A percentile compares a stretch with the other conserved stretches of the same genome.
Conservation (phyloP, 2,113 vertebrate genomes). For the Ctenomys sociabilis region DNA sequence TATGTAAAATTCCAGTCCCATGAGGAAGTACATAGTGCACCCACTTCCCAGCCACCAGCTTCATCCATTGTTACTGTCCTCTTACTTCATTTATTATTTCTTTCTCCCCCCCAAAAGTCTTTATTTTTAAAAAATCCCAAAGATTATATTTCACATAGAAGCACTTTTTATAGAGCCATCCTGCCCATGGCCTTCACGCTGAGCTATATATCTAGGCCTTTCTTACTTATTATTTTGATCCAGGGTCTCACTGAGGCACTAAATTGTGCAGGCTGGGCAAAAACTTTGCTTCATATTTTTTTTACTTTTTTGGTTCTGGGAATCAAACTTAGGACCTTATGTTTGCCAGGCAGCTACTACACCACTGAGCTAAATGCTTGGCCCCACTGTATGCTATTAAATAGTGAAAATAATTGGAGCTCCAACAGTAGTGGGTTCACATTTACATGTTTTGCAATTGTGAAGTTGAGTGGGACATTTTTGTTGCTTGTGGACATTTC, state of each 20-base stretch:
- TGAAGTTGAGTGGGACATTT: background rate
- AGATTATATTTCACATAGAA: background rate
- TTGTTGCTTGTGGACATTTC: conserved; percentile 35
- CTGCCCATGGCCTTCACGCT: background rate
- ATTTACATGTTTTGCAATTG: rapidly evolving
- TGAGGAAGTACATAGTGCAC: background rate
- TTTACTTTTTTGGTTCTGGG: too few relatives aligned
- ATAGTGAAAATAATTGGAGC: background rate
- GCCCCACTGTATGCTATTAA: background rate
- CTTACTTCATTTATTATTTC: background rate
- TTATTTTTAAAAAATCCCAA: background rate
- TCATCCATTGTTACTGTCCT: rapidly evolving
- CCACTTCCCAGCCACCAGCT: rapidly evolving
- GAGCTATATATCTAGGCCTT: background rate
- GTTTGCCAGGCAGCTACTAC: too few relatives aligned
- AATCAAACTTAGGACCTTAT: too few relatives aligned
- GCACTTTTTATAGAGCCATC: background rate
- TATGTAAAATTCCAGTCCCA: too few relatives aligned
- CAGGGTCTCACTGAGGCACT: background rate
- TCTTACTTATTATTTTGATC: background rate
- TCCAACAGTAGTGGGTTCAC: too few relatives aligned
- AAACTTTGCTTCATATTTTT: background rate
- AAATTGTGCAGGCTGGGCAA: background rate
- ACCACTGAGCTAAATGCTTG: too few relatives aligned
- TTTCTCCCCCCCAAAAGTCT: background rate